Conservation (phyloP, 2,113 vertebrate species). For the Gnathonemus longibarbis region DNA sequence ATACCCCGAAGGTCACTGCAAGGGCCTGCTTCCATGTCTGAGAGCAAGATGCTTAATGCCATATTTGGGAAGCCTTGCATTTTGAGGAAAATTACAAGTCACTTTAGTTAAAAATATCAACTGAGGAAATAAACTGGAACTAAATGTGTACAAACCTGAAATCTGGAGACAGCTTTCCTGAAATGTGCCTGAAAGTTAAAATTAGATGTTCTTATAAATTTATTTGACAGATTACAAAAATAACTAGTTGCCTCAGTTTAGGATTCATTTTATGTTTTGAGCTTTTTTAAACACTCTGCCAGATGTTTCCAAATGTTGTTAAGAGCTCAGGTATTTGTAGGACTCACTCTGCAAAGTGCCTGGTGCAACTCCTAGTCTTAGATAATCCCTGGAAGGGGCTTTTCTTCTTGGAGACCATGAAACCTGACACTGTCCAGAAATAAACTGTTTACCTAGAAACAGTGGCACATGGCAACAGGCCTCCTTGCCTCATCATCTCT, state of each 20-base stretch:
- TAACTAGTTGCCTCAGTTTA: neutral
- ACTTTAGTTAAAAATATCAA: neutral
- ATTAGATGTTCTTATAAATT: neutral
- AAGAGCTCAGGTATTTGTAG: neutral
- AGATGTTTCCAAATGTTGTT: neutral
- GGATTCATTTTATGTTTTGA: neutral
- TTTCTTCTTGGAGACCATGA: constrained; percentile 25
- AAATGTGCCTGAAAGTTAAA: neutral
- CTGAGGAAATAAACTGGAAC: neutral
- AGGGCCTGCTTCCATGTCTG: neutral
- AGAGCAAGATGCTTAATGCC: neutral
- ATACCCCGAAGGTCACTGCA: neutral
- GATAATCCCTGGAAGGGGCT: constrained; percentile 21
- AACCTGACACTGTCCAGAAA: constrained; percentile 45
- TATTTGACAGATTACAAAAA: neutral
- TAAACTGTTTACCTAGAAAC: constrained; percentile 65
- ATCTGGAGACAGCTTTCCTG: neutral
- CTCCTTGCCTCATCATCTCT: neutral
- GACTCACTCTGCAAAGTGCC: neutral
- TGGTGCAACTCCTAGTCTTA: constrained; percentile 1
- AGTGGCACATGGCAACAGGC: constrained; percentile 47
- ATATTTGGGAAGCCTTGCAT: neutral
- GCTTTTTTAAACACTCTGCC: neutral
- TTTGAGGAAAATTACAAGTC: neutral
- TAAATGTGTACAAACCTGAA: neutral